Percentiles rank a stretch among this genome's conserved stretches.
Evolutionary conservation across 2,113 vertebrate species (phyloP).

Genomic region (Chlorodrepanis virens): DNA sequence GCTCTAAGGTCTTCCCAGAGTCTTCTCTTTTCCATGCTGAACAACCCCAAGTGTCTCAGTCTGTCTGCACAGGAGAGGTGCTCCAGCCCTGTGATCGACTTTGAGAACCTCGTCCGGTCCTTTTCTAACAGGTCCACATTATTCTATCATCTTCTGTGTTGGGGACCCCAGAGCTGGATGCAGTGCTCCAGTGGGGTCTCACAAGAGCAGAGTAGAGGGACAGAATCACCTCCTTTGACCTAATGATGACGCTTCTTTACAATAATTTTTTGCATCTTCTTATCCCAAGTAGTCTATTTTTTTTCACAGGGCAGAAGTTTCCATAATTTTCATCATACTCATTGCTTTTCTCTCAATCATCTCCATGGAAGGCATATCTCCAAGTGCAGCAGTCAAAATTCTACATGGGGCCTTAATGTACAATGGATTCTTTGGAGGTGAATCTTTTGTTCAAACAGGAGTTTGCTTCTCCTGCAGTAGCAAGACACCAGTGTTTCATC

Average conservation of each 20-base stretch:
- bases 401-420: neutral
- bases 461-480: neutral
- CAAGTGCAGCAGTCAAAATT: neutral
- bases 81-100: neutral
- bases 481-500: neutral
- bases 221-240: neutral
- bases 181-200: neutral
- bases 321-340: neutral
- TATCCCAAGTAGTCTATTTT: neutral
- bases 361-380: neutral
- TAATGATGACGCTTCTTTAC: neutral
- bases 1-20: neutral
- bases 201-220: neutral
- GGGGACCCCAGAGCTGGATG: neutral
- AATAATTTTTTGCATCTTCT: neutral
- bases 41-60: neutral
- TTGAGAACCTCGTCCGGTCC: neutral
- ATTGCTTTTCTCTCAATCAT: neutral
- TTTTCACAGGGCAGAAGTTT: neutral
- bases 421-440: neutral
- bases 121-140: neutral
- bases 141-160: neutral
- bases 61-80: neutral
- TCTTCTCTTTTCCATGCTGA: neutral
- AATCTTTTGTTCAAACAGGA: neutral